Base-by-base conservation (phyloP, 2,888 invertebrate species). In the Dichetophora obliterata region DNA sequence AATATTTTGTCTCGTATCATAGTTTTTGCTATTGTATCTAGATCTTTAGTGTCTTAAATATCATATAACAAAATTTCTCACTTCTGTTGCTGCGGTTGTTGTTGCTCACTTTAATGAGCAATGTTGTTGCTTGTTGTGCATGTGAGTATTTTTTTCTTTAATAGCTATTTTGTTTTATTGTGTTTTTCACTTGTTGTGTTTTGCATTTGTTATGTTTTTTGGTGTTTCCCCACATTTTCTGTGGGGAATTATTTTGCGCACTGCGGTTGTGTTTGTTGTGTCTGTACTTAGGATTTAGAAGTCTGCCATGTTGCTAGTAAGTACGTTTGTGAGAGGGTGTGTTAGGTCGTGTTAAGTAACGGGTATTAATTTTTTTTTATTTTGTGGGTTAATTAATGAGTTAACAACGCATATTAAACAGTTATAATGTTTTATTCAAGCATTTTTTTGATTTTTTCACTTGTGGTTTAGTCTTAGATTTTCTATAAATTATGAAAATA, bases 371-470 rank as follows among this genome's bases (percentile, higher is more conserved):
- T 61, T 57, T 48, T 59, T 50, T 75, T 68, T 31, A 69, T 69
- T 77, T 69, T 81, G 73, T 72, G 75, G 75, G 77, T 81, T 81
- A 83, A 83, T 82, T 82, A 83, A 82, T 79, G 82, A 74, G 80
- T 81, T 82, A 81, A 81, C 80, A 80, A 75, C 80, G 75, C 77
- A 80, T 81, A 80, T 82, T 79, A 79, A 81, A 78, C 75, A 57
- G 71, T 80, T 81, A 79, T 82, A 80, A 81, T 76, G 77, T 31
- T 72, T 73, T 63, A 57, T n/a, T 48, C 9, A 14, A 27, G 31
- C 27, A 6, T 50, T 48, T 63, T 22, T 63, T 61, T 24, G 1
- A 54, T 31, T 27, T 43, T 2, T 61, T 27, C 61, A 6, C 69
- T 59, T 22, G 27, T 31, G 61, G 48, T 59, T 69, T 43, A 43